Base-by-base conservation (phyloP, 2,888 invertebrate species). In the Tipula confusa region DNA sequence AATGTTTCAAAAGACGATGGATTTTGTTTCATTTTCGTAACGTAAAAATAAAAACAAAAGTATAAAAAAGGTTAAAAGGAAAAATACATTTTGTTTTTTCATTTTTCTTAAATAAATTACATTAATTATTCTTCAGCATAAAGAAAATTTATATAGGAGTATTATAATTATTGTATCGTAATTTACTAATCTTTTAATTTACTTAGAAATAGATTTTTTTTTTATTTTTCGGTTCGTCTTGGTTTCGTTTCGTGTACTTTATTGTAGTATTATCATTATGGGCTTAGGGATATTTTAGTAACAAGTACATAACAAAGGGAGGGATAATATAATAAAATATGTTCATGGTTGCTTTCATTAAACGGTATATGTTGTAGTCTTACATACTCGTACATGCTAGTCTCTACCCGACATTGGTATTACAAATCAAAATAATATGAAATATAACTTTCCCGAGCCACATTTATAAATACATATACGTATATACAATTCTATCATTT, bases 141-240 rank as follows among this genome's bases (percentile, higher is more conserved):
- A 64, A 64, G n/a, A 24, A 64, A 64, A 43, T 43, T n/a, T 31
- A 13, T 43, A 43, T 43, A 15, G 43, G 43, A n/a, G 43, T 64
- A 64, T n/a, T n/a, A n/a, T 64, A 64, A 64, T 64, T 64, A 64
- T 64, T 64, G 64, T 64, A 64, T 18, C 64, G 64, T 64, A 64
- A 64, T 64, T 64, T 64, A 64, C 64, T 64, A 64, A 64, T 64
- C 24, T 24, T 18, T 64, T 64, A 64, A 64, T 64, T 64, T 64
- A 24, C 64, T 64, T 64, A 64, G 64, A 24, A 64, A 24, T 64
- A 64, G 64, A 43, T 64, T 64, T 24, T n/a, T 64, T 7, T 64
- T 43, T 24, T n/a, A n/a, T n/a, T n/a, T n/a, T n/a, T n/a, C n/a
- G n/a, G n/a, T n/a, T 9, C 64, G 24, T 24, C n/a, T 64, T 64